Percentiles rank a stretch among this genome's conserved stretches.
phyloP scores from a whole-genome alignment of 2,113 vertebrate genomes.

The Puntigrus tetrazona region DNA sequence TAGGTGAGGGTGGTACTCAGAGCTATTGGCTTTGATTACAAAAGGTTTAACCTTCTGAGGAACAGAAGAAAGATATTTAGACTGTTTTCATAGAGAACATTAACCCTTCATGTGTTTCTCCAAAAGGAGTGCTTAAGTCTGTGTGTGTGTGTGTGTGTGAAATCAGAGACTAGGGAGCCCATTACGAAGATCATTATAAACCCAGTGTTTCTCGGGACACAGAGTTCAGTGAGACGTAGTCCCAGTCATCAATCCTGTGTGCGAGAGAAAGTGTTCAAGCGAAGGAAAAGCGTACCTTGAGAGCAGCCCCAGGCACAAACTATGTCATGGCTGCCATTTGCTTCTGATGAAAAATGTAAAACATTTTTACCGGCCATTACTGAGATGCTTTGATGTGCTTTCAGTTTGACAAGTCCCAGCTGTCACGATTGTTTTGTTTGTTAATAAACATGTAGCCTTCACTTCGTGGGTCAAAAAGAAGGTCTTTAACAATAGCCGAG shows the following conservation, averaged over 20 bases:
- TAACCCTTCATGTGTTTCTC: slow-evolving; percentile 33
- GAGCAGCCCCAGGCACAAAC: slow-evolving; percentile 17
- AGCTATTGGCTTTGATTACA: slow-evolving; percentile 51
- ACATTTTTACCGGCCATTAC: slow-evolving; percentile 29
- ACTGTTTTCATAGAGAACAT: slow-evolving; percentile 53
- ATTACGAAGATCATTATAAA: slow-evolving; percentile 30
- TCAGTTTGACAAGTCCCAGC: slow-evolving; percentile 21
- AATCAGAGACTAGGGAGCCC: slow-evolving; percentile 36
- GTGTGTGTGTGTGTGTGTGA: slow-evolving; percentile 35
- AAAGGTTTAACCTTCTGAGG: slow-evolving; percentile 48
- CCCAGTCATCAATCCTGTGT: slow-evolving; percentile 36
- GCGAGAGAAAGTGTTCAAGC: slow-evolving; percentile 32
- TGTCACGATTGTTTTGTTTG: slow-evolving; percentile 28
- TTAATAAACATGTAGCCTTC: slow-evolving; percentile 5
- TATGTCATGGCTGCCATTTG: slow-evolving; percentile 40
- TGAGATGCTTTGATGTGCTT: slow-evolving; percentile 37
- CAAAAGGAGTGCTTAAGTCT: slow-evolving; percentile 55
- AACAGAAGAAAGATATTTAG: slow-evolving; percentile 58
- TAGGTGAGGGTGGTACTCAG: slow-evolving; percentile 52
- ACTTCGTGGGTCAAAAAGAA: not conserved
- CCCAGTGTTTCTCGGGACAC: slow-evolving; percentile 19
- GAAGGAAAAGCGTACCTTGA: slow-evolving; percentile 8
- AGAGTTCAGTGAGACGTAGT: slow-evolving; percentile 33
- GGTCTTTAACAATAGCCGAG: not conserved
- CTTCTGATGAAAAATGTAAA: slow-evolving; percentile 38